phyloP scores from a whole-genome alignment of 2,888 invertebrate genomes.

The Mermis nigrescens region DNA sequence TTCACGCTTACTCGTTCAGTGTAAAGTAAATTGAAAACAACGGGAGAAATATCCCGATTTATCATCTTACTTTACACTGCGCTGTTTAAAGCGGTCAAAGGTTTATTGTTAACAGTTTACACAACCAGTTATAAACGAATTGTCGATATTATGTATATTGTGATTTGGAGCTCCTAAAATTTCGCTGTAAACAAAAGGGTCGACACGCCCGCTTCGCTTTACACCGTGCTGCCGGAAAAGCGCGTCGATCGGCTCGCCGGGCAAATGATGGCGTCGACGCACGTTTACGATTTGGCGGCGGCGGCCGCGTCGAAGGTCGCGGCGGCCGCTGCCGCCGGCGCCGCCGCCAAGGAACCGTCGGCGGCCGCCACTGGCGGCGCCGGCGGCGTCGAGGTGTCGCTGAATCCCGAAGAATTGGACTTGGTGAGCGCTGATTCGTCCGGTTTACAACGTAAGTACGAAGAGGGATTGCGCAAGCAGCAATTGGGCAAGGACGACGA shows the following conservation, averaged over 20 bases:
- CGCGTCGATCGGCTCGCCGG: slow-evolving; percentile 56
- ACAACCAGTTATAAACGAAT: too few species aligned
- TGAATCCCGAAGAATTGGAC: slow-evolving; percentile 92
- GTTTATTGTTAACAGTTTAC: background rate
- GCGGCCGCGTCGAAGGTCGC: too few species aligned
- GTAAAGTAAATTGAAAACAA: too few species aligned
- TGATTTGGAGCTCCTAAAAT: too few species aligned
- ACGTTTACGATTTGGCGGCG: slow-evolving; percentile 79
- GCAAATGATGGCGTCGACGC: slow-evolving; percentile 74
- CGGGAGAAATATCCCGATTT: too few species aligned
- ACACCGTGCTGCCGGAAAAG: slow-evolving; percentile 84
- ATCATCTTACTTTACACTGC: too few species aligned
- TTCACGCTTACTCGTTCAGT: too few species aligned
- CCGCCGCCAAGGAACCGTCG: slow-evolving; percentile 12
- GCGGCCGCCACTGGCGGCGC: too few species aligned
- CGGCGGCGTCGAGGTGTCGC: slow-evolving; percentile 63
- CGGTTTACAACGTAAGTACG: slow-evolving; percentile 82
- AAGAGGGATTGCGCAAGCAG: slow-evolving; percentile 82
- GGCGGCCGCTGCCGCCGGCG: slow-evolving; percentile 25
- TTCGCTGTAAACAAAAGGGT: slow-evolving; percentile 41
- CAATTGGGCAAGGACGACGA: slow-evolving; percentile 56
- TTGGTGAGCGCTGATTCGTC: slow-evolving; percentile 68
- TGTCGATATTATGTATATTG: too few species aligned
- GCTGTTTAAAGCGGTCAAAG: background rate
- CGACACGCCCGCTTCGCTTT: slow-evolving; percentile 80